A percentile compares a stretch with the other conserved stretches of the same genome.
These are phyloP conservation scores for Gouania willdenowi DNA, from an alignment of 2,797 vertebrate genomes.

Conservation along the genomic window DNA sequence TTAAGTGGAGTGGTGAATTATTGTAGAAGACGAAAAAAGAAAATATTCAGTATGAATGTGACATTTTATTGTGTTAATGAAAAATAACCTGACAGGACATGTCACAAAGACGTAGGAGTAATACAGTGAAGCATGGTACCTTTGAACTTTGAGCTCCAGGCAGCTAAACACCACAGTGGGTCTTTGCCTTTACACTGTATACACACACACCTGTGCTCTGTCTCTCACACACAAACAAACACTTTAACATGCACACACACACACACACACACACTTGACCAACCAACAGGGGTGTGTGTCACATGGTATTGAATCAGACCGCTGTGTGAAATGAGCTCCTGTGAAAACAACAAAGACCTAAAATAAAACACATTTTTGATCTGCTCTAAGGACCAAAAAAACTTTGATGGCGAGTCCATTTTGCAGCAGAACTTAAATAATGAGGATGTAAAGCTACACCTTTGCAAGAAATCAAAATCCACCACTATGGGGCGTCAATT, in stretches of 20 bases:
- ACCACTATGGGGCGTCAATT: no score
- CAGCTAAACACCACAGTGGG: slow-evolving; percentile 24
- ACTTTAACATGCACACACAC: slow-evolving; percentile 1
- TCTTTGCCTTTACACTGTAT: slow-evolving; percentile 43
- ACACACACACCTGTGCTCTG: slow-evolving; percentile 10
- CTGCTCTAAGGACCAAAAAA: slow-evolving; percentile 28
- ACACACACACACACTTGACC: slow-evolving; percentile 11
- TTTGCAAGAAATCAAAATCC: slow-evolving; percentile 67
- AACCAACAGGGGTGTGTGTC: slow-evolving; percentile 40
- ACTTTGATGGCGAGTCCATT: slow-evolving; percentile 32
- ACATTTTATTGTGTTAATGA: slow-evolving; percentile 83
- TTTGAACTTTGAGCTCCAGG: slow-evolving; percentile 53
- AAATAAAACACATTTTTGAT: slow-evolving; percentile 35
- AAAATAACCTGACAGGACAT: slow-evolving; percentile 76
- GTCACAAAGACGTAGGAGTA: slow-evolving; percentile 70
- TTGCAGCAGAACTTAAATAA: slow-evolving; percentile 60
- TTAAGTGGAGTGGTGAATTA: no score
- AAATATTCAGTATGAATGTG: no score
- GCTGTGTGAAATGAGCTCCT: slow-evolving; percentile 27
- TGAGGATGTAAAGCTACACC: slow-evolving; percentile 69
- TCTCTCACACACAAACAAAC: slow-evolving; percentile 6
- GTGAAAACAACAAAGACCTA: slow-evolving; percentile 37
- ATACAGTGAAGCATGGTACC: slow-evolving; percentile 76
- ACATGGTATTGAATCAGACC: slow-evolving; percentile 47
- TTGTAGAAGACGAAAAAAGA: no score